These are phyloP conservation scores for Syngnathus floridae DNA, from an alignment of 2,113 vertebrate genomes.

Conservation along the genomic window DNA sequence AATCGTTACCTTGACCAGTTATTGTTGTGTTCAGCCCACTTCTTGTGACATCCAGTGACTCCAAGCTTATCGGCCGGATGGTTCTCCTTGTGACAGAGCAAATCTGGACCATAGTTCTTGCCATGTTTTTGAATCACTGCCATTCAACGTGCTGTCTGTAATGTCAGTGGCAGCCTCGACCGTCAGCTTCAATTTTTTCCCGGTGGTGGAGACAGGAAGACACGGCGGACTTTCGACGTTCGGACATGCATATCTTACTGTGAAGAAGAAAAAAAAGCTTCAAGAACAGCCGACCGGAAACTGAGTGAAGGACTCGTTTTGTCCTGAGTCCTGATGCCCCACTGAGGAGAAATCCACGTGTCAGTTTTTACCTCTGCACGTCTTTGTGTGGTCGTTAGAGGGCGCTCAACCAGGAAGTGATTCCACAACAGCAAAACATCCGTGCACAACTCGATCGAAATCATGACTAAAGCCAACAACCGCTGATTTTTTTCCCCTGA, in stretches of 20 bases:
- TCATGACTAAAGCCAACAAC: not conserved
- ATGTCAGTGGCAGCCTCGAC: constrained; percentile 18
- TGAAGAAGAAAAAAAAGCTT: not conserved
- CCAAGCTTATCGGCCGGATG: constrained; percentile 55
- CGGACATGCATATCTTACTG: not conserved
- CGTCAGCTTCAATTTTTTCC: constrained; percentile 19
- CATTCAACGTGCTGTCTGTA: constrained; percentile 68
- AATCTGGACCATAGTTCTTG: constrained; percentile 69
- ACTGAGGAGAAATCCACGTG: constrained; percentile 73
- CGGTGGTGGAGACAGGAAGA: not conserved
- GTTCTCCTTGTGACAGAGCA: constrained; percentile 66
- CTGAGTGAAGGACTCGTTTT: constrained; percentile 22
- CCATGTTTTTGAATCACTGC: constrained; percentile 79
- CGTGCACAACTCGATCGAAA: not conserved
- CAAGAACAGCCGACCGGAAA: not conserved
- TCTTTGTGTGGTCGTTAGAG: constrained; percentile 53
- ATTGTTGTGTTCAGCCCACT: constrained; percentile 63
- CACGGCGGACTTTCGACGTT: not conserved
- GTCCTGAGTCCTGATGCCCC: constrained; percentile 39
- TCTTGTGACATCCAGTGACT: constrained; percentile 62
- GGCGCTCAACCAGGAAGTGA: constrained; percentile 49
- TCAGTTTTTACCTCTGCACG: constrained; percentile 67
- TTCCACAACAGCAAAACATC: not conserved
- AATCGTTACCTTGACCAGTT: constrained; percentile 68
- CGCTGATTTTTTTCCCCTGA: not conserved